Percentiles rank a stretch among this genome's conserved stretches.
These are phyloP conservation scores for Ara ararauna DNA, from an alignment of 2,797 vertebrate species.

Conservation along the genomic window DNA sequence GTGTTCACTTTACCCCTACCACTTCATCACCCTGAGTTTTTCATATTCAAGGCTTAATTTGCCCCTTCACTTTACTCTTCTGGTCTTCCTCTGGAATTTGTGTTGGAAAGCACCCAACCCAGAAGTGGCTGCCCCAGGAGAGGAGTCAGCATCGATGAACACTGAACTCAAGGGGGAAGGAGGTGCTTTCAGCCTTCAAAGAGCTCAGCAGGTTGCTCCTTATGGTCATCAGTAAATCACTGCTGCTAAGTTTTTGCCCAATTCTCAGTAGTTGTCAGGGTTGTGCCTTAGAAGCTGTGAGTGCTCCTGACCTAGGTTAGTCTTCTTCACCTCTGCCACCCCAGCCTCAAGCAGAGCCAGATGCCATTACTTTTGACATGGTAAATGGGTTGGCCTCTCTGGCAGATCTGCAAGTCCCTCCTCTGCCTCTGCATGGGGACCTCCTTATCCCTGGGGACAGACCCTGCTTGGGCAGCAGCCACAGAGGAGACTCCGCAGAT, in stretches of 20 bases:
- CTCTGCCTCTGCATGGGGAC: neutral
- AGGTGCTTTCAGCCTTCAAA: neutral
- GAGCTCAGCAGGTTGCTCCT: neutral
- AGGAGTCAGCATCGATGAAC: neutral
- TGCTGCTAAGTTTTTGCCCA: neutral
- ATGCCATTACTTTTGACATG: neutral
- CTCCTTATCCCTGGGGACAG: neutral
- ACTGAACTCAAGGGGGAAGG: neutral
- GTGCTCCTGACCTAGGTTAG: neutral
- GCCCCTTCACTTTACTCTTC: neutral
- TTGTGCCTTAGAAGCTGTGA: neutral
- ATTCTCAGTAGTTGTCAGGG: neutral
- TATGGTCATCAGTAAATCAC: neutral
- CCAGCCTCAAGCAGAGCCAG: neutral
- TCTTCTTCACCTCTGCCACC: neutral
- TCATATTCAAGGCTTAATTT: neutral
- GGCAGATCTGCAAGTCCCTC: neutral
- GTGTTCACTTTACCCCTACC: neutral
- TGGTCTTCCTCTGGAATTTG: constrained; percentile 33
- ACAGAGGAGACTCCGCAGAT: neutral
- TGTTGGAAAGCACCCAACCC: neutral
- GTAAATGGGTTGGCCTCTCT: neutral
- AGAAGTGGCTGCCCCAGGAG: neutral
- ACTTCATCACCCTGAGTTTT: neutral
- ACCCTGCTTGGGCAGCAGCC: neutral